phyloP scores from a whole-genome alignment of 2,113 vertebrate species.

The Cottus gobio region DNA sequence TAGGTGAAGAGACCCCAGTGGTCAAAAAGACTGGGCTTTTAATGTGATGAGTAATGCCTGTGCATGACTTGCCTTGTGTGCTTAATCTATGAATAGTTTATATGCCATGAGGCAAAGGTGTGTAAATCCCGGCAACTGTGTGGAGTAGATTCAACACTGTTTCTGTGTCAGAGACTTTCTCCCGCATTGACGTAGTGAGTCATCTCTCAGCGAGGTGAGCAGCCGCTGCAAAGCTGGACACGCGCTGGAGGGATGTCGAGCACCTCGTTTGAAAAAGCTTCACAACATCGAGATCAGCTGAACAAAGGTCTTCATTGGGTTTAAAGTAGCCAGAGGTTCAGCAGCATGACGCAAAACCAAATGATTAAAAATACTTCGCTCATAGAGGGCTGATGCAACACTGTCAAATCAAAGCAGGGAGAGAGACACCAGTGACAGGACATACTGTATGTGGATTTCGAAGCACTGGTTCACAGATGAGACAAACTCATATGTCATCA shows the following conservation, averaged over 20 bases:
- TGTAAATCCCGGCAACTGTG: conserved; percentile 33
- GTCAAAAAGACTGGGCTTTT: neutral
- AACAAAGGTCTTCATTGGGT: conserved; percentile 10
- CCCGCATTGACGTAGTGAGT: conserved; percentile 25
- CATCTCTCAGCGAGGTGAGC: conserved; percentile 28
- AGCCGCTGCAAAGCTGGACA: conserved; percentile 30
- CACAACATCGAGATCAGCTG: conserved; percentile 1
- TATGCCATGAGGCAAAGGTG: conserved; percentile 27
- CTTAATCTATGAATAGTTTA: conserved; percentile 30
- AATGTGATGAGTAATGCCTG: conserved; percentile 27
- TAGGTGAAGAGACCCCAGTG: neutral
- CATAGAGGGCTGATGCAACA: conserved; percentile 24
- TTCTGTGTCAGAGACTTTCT: conserved; percentile 7
- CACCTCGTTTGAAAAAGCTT: conserved; percentile 13
- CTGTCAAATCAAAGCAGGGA: conserved; percentile 23
- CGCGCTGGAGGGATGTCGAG: conserved; percentile 20
- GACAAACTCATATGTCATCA: conserved; percentile 22
- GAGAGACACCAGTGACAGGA: neutral
- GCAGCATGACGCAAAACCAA: conserved; percentile 34
- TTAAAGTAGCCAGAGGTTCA: conserved; percentile 13
- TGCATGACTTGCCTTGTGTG: conserved; percentile 6
- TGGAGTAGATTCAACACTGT: conserved; percentile 4
- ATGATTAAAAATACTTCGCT: neutral
- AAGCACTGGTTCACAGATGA: conserved; percentile 25
- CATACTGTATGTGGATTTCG: conserved; percentile 5